Conservation (phyloP, 2,888 invertebrate genomes). For the Temnothorax unifasciatus region DNA sequence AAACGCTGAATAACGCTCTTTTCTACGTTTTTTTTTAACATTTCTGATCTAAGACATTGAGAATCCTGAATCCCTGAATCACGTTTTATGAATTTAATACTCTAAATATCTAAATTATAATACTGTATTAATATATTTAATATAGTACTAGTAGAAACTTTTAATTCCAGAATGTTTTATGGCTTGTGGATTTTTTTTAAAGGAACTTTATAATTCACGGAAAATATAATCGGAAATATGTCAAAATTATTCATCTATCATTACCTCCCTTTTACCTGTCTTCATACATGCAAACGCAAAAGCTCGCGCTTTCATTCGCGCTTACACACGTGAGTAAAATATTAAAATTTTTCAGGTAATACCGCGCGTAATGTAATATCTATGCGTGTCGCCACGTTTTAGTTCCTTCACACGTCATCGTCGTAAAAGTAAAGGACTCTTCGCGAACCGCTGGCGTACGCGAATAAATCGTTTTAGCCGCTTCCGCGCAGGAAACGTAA, state of each 20-base stretch:
- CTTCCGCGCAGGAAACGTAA: conserved; percentile 60
- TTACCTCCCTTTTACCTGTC: not conserved
- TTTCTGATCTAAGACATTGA: not conserved
- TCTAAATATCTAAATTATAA: not conserved
- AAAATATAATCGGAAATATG: conserved; percentile 13
- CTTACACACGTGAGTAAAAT: conserved; percentile 25
- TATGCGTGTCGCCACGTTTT: conserved; percentile 41
- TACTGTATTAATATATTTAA: too few species aligned
- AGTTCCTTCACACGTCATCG: conserved; percentile 37
- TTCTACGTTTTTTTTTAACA: not conserved
- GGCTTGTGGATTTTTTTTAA: not conserved
- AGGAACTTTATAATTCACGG: not conserved
- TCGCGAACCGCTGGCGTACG: conserved; percentile 37
- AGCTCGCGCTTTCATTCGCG: not conserved
- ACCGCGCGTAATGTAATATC: conserved; percentile 44
- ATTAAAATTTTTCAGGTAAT: conserved; percentile 31
- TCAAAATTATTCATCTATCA: conserved; percentile 21
- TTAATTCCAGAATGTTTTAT: not conserved
- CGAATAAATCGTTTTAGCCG: conserved; percentile 52
- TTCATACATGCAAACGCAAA: not conserved
- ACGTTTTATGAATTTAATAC: not conserved
- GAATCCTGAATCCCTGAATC: not conserved
- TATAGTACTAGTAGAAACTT: not conserved
- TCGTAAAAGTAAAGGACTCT: conserved; percentile 37
- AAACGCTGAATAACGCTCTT: not conserved